Percentiles rank a stretch among this genome's conserved stretches.
Evolutionary conservation across 1,140 invertebrate genomes (phyloP).

Genomic region (Pogonomyrmex californicus): DNA sequence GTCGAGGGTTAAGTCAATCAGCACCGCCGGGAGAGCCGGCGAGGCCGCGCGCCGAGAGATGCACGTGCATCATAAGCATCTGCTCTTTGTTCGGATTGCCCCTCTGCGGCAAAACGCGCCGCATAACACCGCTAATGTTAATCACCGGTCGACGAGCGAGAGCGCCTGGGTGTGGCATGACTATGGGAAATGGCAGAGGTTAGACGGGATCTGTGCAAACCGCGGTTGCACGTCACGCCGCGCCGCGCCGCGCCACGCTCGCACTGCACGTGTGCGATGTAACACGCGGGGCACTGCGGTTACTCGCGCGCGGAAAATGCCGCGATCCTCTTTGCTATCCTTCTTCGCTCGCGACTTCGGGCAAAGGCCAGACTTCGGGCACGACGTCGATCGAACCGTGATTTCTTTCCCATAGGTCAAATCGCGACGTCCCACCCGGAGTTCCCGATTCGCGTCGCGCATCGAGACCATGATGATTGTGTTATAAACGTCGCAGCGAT

Average conservation of each 20-base stretch:
- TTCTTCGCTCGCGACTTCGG: slow-evolving; percentile 39
- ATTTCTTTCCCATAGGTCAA: slow-evolving; percentile 57
- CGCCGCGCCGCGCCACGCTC: neutral
- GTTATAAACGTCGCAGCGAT: neutral
- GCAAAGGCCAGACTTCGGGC: slow-evolving; percentile 64
- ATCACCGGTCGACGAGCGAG: slow-evolving; percentile 53
- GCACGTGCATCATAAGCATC: slow-evolving; percentile 31
- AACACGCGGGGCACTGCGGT: slow-evolving; percentile 54
- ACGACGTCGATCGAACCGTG: slow-evolving; percentile 44
- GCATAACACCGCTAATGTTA: slow-evolving; percentile 69
- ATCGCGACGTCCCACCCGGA: neutral
- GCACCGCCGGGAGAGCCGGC: neutral
- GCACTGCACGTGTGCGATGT: slow-evolving; percentile 37
- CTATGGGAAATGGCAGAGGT: slow-evolving; percentile 81
- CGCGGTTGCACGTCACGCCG: slow-evolving; percentile 46
- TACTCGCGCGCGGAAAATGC: slow-evolving; percentile 48
- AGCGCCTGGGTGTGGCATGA: slow-evolving; percentile 77
- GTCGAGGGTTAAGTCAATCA: neutral
- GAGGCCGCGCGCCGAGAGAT: neutral
- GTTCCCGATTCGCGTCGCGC: neutral
- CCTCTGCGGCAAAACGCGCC: neutral
- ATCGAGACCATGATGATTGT: neutral
- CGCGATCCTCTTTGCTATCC: neutral
- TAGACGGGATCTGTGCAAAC: slow-evolving; percentile 68
- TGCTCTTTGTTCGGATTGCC: slow-evolving; percentile 66